Conservation (phyloP, 2,888 invertebrate genomes). For the Limnephilus auricula region DNA sequence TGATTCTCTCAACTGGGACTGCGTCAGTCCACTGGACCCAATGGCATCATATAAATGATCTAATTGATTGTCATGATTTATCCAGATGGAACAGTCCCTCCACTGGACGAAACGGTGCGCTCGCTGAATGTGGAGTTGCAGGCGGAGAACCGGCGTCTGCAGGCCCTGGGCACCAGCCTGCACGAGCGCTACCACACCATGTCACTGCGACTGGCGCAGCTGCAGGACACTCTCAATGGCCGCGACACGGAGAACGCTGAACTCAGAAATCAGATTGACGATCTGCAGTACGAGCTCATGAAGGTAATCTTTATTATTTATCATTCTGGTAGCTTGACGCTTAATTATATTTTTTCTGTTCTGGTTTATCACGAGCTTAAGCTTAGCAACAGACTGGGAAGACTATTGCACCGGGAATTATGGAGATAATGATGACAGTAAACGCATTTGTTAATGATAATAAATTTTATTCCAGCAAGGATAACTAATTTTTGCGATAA, state of each 20-base stretch:
- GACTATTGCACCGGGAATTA: neutral
- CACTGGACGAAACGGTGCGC: constrained; percentile 89
- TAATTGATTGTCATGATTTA: neutral
- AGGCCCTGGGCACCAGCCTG: constrained; percentile 91
- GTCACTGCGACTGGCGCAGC: constrained; percentile 91
- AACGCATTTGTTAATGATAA: neutral
- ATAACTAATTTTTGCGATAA: neutral
- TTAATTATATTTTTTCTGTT: neutral
- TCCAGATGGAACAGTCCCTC: constrained; percentile 79
- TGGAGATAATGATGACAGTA: neutral
- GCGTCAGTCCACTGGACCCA: no score
- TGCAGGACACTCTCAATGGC: constrained; percentile 92
- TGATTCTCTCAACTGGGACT: no score
- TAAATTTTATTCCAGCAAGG: neutral
- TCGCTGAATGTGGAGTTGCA: constrained; percentile 93
- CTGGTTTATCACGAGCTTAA: neutral
- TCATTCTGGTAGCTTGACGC: neutral
- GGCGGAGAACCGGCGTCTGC: constrained; percentile 93
- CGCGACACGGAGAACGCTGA: constrained; percentile 97
- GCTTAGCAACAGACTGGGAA: no score
- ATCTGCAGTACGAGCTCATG: constrained; percentile 93
- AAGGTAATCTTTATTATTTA: constrained; percentile 77
- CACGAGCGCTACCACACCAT: constrained; percentile 96
- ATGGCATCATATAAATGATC: constrained; percentile 67
- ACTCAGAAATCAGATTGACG: constrained; percentile 96